Evolutionary conservation across 2,888 invertebrate genomes (phyloP).

Genomic region (Notodonta dromedarius): DNA sequence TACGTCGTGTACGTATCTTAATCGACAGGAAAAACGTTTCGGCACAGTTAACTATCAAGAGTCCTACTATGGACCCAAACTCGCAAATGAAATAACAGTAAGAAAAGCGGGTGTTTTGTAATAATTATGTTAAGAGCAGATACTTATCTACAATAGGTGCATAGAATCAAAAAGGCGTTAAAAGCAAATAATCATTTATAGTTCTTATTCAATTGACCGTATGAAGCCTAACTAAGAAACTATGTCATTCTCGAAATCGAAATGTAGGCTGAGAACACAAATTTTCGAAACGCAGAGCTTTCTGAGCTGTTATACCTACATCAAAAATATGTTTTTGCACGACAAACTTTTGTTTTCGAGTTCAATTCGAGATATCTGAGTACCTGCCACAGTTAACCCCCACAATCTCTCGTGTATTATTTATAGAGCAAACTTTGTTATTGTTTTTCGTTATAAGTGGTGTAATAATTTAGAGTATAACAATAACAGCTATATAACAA

Average conservation of each 20-base stretch:
- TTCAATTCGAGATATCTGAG: constrained; percentile 24
- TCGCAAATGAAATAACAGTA: background rate
- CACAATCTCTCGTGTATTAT: constrained; percentile 64
- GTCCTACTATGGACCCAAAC: constrained; percentile 38
- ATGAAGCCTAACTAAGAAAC: no score
- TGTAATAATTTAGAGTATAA: constrained; percentile 58
- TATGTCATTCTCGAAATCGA: no score
- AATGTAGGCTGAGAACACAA: no score
- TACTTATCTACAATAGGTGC: background rate
- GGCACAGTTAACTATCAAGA: constrained; percentile 25
- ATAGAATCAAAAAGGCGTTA: no score
- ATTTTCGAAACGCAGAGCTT: no score
- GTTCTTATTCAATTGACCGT: no score
- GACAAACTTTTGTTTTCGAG: background rate
- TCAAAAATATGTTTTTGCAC: no score
- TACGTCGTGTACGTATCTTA: constrained; percentile 59
- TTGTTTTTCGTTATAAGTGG: constrained; percentile 66
- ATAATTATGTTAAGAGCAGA: background rate
- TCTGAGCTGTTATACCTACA: no score
- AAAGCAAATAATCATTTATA: no score
- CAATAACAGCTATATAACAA: constrained; percentile 22
- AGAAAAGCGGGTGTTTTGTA: background rate
- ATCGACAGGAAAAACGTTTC: constrained; percentile 65
- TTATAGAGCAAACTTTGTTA: constrained; percentile 68
- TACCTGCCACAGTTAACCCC: constrained; percentile 43